Percentiles rank a stretch among this genome's conserved stretches.
These are phyloP conservation scores for Standfussiana lucernea DNA, from an alignment of 2,888 invertebrate genomes.

Conservation along the genomic window DNA sequence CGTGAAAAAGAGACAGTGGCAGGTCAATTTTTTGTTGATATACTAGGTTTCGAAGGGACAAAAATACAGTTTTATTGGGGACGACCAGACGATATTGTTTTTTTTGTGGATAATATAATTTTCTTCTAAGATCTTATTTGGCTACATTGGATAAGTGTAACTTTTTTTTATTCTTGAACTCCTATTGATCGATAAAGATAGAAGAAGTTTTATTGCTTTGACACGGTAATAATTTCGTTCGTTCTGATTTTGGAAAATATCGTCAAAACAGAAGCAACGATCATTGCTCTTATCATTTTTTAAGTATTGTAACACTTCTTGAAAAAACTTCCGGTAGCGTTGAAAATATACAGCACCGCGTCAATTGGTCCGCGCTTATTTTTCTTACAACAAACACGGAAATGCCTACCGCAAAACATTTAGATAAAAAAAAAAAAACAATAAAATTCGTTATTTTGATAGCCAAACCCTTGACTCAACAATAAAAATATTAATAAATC, in stretches of 20 bases:
- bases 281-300: not conserved
- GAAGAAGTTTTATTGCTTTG: not conserved
- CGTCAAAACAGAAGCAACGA: not conserved
- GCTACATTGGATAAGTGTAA: not conserved
- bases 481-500: constrained; percentile 87
- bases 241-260: not conserved
- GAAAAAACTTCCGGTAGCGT: not conserved
- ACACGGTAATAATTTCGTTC: too few relatives aligned
- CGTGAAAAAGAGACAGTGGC: constrained; percentile 81
- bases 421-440: constrained; percentile 47
- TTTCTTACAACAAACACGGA: not conserved
- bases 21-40: constrained; percentile 28
- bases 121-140: not conserved
- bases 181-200: too few relatives aligned
- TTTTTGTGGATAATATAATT: not conserved
- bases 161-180: not conserved
- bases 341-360: not conserved
- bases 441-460: constrained; percentile 74
- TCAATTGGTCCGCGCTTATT: not conserved
- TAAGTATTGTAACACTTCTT: not conserved
- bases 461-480: constrained; percentile 78
- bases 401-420: not conserved
- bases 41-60: not conserved
- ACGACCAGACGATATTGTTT: not conserved
- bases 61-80: not conserved